These are phyloP conservation scores for Nebria ingens DNA, from an alignment of 1,140 invertebrate species.

Conservation along the genomic window DNA sequence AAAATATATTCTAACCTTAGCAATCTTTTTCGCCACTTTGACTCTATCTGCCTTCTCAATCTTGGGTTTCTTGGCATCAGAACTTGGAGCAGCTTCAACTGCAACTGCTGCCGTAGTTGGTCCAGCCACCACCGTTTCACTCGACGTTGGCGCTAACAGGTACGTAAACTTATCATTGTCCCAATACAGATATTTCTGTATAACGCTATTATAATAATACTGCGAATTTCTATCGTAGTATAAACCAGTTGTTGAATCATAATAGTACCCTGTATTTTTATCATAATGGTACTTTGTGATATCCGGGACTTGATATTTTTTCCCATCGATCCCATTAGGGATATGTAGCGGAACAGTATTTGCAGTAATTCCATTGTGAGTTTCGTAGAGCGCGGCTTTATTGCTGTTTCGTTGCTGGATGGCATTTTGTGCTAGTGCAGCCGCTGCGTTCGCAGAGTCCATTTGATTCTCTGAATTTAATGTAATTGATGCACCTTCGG, in stretches of 20 bases:
- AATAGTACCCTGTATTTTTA: constrained; percentile 92
- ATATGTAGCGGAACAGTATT: constrained; percentile 27
- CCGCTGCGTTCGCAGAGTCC: constrained; percentile 69
- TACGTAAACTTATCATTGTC: constrained; percentile 74
- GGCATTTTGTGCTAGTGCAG: constrained; percentile 80
- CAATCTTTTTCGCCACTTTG: constrained; percentile 96
- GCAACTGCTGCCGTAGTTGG: constrained; percentile 25
- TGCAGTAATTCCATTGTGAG: constrained; percentile 13
- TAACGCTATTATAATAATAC: constrained; percentile 86
- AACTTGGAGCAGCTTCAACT: constrained; percentile 26
- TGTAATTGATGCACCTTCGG: constrained; percentile 44
- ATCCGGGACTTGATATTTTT: constrained; percentile 70
- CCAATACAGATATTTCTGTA: constrained; percentile 92
- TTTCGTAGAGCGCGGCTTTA: constrained; percentile 28
- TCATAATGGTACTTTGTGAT: constrained; percentile 88
- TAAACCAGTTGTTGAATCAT: constrained; percentile 82
- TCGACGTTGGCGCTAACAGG: constrained; percentile 50
- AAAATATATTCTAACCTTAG: constrained; percentile 63
- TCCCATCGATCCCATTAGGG: constrained; percentile 50
- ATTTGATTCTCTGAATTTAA: constrained; percentile 48
- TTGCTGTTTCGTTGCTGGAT: constrained; percentile 64
- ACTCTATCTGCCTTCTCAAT: constrained; percentile 76
- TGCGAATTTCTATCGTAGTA: constrained; percentile 95
- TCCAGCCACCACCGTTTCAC: constrained; percentile 15
- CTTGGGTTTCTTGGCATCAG: constrained; percentile 45